These are phyloP conservation scores for Vanessa atalanta DNA, from an alignment of 1,140 invertebrate genomes.

Conservation along the genomic window DNA sequence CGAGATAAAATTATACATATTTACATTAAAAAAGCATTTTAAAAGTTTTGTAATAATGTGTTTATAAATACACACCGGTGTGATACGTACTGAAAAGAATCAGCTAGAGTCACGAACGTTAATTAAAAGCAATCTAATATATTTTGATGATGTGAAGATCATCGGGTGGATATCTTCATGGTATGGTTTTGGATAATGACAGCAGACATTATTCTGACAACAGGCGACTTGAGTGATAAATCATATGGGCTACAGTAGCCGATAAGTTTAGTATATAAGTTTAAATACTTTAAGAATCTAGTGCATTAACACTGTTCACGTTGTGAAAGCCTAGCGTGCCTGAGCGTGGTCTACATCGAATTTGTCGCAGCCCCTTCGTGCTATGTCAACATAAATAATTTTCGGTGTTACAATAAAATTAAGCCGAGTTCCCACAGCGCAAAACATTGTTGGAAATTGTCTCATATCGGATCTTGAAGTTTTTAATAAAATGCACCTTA, in stretches of 20 bases:
- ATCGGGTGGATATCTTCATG: no score
- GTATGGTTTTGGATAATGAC: no score
- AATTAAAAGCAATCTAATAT: background rate
- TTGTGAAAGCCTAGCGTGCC: conserved; percentile 29
- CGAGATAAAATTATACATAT: no score
- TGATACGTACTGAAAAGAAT: no score
- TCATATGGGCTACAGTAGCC: no score
- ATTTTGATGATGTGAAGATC: no score
- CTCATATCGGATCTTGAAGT: background rate
- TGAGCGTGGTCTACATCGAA: conserved; percentile 17
- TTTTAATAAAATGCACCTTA: background rate
- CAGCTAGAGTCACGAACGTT: background rate
- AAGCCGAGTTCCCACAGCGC: conserved; percentile 25
- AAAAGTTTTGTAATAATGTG: no score
- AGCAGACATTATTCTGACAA: no score
- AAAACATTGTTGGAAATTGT: conserved; percentile 30
- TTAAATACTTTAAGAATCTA: conserved; percentile 9
- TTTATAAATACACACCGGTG: no score
- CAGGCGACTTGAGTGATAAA: no score
- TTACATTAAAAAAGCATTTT: no score
- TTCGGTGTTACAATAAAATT: conserved; percentile 36
- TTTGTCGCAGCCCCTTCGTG: conserved; percentile 34
- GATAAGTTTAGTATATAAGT: no score
- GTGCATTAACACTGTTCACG: background rate
- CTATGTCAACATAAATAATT: conserved; percentile 33